Evolutionary conservation across 2,888 invertebrate species (phyloP), one percentile per base, ranked within the genome.

Genomic region (Pristionchus exspectatus): DNA sequence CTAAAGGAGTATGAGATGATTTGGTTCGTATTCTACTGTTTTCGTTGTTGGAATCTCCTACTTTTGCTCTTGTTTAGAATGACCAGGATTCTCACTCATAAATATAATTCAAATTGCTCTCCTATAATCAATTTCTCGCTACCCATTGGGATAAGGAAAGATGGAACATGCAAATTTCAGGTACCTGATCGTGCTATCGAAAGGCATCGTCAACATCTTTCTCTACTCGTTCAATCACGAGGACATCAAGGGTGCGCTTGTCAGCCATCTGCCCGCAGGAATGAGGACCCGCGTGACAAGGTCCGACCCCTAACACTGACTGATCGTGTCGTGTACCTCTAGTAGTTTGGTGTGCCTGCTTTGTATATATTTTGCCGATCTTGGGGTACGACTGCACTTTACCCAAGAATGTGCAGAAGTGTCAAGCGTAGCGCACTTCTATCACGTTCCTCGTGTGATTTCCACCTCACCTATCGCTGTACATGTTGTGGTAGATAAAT

Each of bases 131-230:
- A n/a, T n/a, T n/a, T n/a, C n/a, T n/a, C n/a, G n/a, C n/a, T n/a
- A n/a, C n/a, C n/a, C n/a, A n/a, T n/a, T n/a, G n/a, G n/a, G n/a
- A n/a, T n/a, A n/a, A n/a, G n/a, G n/a, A n/a, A n/a, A n/a, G n/a
- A n/a, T n/a, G n/a, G n/a, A n/a, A n/a, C n/a, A n/a, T n/a, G n/a
- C n/a, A n/a, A n/a, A n/a, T n/a, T n/a, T n/a, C 87, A 88, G 87
- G 87, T 88, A 89, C 66, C 27, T 89, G 44, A 89, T 89, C 66
- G 89, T 89, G 21, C 83, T 89, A 12, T 89, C 89, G 24, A 89
- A 89, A 30, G 89, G 89, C 10, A 38, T 89, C 59, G 83, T 89
- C 83, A 89, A 89, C 50, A 66, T 89, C 66, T 89, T 89, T 83
- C 89, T 89, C 81, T 89, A 89, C 56, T 81, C 89, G 0, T 50